These are phyloP conservation scores for Baryphthengus martii DNA, from an alignment of 2,113 vertebrate species.

Conservation along the genomic window DNA sequence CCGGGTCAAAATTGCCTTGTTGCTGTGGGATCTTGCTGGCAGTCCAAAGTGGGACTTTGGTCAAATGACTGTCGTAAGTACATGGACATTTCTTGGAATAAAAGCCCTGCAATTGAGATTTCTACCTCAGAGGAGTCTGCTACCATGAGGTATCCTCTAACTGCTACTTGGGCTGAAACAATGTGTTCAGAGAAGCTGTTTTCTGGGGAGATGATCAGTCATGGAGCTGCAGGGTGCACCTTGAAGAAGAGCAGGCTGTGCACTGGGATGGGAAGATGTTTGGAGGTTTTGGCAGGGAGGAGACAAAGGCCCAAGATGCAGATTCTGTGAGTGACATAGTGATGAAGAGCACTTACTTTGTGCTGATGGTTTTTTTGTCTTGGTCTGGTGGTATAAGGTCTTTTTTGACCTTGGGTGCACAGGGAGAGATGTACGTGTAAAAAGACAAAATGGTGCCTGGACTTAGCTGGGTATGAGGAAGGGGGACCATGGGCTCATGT, in stretches of 20 bases:
- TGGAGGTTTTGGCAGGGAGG: neutral
- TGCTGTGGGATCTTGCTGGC: neutral
- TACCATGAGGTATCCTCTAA: neutral
- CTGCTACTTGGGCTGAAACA: neutral
- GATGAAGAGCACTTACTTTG: neutral
- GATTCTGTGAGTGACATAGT: neutral
- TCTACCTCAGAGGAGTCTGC: neutral
- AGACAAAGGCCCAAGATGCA: neutral
- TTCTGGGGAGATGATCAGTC: neutral
- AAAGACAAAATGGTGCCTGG: neutral
- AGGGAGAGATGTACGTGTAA: neutral
- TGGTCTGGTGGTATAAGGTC: neutral
- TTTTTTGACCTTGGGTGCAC: neutral
- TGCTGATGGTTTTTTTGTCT: neutral
- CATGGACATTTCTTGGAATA: neutral
- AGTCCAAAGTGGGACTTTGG: neutral
- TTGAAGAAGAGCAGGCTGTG: neutral
- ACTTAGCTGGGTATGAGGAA: neutral
- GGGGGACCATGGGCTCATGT: neutral
- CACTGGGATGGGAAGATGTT: neutral
- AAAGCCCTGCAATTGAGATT: neutral
- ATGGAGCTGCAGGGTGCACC: neutral
- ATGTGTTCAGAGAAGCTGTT: neutral
- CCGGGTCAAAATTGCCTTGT: neutral
- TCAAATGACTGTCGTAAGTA: neutral